Percentiles rank a stretch among this genome's conserved stretches.
Conservation (phyloP, 2,888 invertebrate species). For the Drosophila melanosoma region DNA sequence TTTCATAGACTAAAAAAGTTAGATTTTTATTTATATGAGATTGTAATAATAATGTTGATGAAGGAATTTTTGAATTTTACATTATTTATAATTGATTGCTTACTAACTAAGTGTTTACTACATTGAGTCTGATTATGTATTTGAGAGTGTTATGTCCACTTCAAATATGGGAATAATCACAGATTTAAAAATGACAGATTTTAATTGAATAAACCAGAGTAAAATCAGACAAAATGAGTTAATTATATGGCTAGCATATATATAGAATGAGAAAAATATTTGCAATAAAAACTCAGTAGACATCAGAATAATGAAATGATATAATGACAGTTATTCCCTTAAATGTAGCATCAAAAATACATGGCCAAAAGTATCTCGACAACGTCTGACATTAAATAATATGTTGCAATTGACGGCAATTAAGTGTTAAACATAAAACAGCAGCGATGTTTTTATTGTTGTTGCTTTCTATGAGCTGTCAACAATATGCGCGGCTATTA, state of each 20-base stretch:
- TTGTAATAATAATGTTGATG: background rate
- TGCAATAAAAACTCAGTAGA: background rate
- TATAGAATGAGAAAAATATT: no score
- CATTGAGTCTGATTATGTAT: background rate
- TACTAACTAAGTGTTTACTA: accelerated
- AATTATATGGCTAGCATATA: accelerated
- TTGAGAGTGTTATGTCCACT: no score
- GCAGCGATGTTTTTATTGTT: background rate
- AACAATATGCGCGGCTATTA: slow-evolving; percentile 18
- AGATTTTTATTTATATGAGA: background rate
- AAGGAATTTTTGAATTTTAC: background rate
- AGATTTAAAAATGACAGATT: background rate
- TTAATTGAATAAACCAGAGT: background rate
- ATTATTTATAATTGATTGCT: background rate
- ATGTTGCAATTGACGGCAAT: slow-evolving; percentile 11
- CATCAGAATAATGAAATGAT: background rate
- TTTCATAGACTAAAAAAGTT: background rate
- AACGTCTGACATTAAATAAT: background rate
- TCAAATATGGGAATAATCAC: background rate
- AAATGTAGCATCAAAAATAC: background rate
- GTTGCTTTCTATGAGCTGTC: background rate
- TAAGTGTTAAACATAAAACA: slow-evolving; percentile 8
- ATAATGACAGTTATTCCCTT: background rate
- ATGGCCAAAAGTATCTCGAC: background rate
- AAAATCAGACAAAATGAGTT: background rate